A percentile compares a stretch with the other conserved stretches of the same genome.
phyloP scores from a whole-genome alignment of 1,140 invertebrate species.

The Zaprionus camerounensis region DNA sequence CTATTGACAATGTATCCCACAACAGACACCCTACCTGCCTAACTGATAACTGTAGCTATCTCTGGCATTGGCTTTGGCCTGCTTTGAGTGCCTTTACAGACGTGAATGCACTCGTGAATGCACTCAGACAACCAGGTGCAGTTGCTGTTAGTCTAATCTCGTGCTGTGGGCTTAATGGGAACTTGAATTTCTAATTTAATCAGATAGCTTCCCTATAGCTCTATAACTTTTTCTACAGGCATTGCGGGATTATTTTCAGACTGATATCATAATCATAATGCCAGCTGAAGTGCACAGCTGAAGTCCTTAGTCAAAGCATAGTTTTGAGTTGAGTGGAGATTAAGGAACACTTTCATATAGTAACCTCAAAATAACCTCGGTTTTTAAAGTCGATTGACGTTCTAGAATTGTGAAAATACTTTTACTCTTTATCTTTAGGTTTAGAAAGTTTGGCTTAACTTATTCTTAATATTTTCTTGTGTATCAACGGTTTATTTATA shows the following conservation, averaged over 20 bases:
- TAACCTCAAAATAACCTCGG: not conserved
- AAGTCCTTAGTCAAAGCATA: not conserved
- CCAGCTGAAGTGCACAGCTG: not conserved
- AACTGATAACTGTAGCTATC: not conserved
- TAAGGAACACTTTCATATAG: not conserved
- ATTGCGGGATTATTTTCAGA: not conserved
- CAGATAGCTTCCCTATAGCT: not conserved
- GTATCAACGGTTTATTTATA: no score
- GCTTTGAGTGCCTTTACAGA: not conserved
- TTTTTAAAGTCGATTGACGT: no score
- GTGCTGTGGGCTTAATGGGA: not conserved
- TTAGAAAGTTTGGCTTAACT: no score
- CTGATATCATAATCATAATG: not conserved
- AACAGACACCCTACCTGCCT: constrained; percentile 1
- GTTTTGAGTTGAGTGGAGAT: not conserved
- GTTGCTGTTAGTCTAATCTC: not conserved
- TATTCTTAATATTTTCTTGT: no score
- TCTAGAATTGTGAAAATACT: no score
- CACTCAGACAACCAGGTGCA: constrained; percentile 3
- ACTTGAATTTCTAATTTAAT: not conserved
- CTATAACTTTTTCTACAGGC: no score
- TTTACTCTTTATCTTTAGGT: no score
- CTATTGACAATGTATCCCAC: constrained; percentile 24
- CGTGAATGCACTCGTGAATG: constrained; percentile 2
- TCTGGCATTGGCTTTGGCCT: not conserved